A percentile compares a stretch with the other conserved stretches of the same genome.
Evolutionary conservation across 2,113 vertebrate genomes (phyloP).

Genomic region (Hipposideros armiger): DNA sequence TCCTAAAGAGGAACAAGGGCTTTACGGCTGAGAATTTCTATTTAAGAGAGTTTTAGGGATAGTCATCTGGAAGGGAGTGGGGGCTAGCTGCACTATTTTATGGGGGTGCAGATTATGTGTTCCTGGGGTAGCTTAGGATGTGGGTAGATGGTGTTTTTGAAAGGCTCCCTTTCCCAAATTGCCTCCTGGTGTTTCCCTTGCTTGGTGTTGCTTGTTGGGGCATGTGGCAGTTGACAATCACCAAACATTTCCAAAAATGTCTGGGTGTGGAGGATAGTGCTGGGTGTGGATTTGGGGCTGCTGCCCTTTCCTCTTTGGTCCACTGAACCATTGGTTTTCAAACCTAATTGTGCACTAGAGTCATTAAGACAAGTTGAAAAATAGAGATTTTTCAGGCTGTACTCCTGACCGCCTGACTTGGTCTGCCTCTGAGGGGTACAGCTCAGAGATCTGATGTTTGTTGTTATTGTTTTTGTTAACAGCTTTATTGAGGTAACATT

Average conservation of each 20-base stretch:
- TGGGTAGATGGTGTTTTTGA: background rate
- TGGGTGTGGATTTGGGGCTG: background rate
- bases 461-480: background rate
- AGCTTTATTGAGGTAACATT: background rate
- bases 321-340: background rate
- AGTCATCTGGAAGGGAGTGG: background rate
- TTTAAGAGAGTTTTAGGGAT: background rate
- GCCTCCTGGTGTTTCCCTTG: background rate
- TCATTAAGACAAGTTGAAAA: background rate
- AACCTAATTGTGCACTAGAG: background rate
- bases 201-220: background rate
- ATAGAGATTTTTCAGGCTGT: background rate
- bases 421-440: background rate
- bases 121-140: background rate
- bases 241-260: background rate
- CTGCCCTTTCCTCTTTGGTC: background rate
- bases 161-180: background rate
- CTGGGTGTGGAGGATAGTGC: background rate
- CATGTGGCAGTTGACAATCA: background rate
- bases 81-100: background rate
- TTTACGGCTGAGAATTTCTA: background rate
- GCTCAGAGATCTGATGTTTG: background rate
- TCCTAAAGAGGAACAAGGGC: background rate
- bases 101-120: background rate
- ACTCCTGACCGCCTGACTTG: background rate